Conservation (phyloP, 2,888 invertebrate species). For the Glyphotaelius pellucidus region DNA sequence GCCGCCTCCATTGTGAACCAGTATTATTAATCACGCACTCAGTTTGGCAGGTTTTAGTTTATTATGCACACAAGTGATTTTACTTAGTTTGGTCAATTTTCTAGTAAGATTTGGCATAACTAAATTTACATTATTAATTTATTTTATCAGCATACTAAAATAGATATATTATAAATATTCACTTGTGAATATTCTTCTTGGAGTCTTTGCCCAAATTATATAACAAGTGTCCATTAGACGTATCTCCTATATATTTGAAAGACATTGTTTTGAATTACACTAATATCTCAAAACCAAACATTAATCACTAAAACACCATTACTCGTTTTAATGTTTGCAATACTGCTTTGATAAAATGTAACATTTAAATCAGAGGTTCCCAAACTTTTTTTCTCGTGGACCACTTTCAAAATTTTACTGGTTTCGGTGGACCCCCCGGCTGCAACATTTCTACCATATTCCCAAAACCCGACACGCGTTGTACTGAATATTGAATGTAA, state of each 20-base stretch:
- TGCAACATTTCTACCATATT: no score
- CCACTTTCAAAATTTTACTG: no score
- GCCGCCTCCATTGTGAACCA: not conserved
- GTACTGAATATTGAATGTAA: no score
- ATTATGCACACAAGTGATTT: not conserved
- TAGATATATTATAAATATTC: conserved; percentile 2
- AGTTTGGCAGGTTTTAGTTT: not conserved
- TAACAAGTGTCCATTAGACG: not conserved
- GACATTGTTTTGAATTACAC: not conserved
- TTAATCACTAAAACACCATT: not conserved
- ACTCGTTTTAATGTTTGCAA: not conserved
- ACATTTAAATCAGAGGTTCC: no score
- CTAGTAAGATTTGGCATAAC: not conserved
- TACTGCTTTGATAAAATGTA: not conserved
- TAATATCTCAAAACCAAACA: not conserved
- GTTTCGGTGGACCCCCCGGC: no score
- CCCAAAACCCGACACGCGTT: no score
- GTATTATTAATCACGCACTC: not conserved
- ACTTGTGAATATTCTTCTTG: not conserved
- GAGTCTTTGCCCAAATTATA: not conserved
- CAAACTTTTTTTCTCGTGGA: no score
- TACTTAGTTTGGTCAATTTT: not conserved
- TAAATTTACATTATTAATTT: not conserved
- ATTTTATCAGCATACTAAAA: not conserved
- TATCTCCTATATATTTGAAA: not conserved